A percentile compares a stretch with the other conserved stretches of the same genome.
These are phyloP conservation scores for Sander vitreus DNA, from an alignment of 2,113 vertebrate genomes.

Conservation along the genomic window DNA sequence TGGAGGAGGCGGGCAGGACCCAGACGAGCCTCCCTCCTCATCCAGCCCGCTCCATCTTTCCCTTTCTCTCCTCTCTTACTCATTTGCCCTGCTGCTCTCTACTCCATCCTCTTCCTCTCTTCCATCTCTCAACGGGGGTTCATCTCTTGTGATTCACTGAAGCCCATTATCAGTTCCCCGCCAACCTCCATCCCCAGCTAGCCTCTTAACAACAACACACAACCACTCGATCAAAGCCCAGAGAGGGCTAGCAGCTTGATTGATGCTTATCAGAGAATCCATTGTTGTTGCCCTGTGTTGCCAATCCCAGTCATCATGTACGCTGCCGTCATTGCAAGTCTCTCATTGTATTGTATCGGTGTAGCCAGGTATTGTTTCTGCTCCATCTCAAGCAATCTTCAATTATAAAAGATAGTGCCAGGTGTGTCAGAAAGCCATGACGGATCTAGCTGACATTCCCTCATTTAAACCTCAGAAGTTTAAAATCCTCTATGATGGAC, in stretches of 20 bases:
- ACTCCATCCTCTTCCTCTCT: slow-evolving; percentile 46
- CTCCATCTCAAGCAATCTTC: slow-evolving; percentile 52
- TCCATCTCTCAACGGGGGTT: slow-evolving; percentile 76
- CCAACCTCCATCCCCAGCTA: slow-evolving; percentile 65
- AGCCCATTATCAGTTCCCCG: slow-evolving; percentile 70
- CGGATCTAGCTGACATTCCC: slow-evolving; percentile 45
- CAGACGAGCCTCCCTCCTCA: slow-evolving; percentile 26
- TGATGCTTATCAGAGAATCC: slow-evolving; percentile 76
- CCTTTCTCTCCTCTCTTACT: slow-evolving; percentile 25
- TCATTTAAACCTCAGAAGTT: slow-evolving; percentile 55
- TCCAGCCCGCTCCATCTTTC: slow-evolving; percentile 26
- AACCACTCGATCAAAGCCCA: slow-evolving; percentile 70
- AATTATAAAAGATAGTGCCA: slow-evolving; percentile 48
- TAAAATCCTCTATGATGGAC: slow-evolving; percentile 56
- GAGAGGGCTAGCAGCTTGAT: slow-evolving; percentile 60
- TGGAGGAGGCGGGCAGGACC: slow-evolving; percentile 10
- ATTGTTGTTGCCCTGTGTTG: slow-evolving; percentile 76
- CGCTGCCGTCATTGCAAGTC: slow-evolving; percentile 37
- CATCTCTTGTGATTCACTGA: slow-evolving; percentile 73
- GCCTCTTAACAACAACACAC: slow-evolving; percentile 68
- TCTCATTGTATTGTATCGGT: slow-evolving; percentile 35
- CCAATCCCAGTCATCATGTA: slow-evolving; percentile 64
- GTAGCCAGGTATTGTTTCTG: slow-evolving; percentile 52
- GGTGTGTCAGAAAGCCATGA: slow-evolving; percentile 44
- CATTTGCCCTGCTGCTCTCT: slow-evolving; percentile 50